Conservation (phyloP, 2,113 vertebrate genomes). For the Theristicus caerulescens region DNA sequence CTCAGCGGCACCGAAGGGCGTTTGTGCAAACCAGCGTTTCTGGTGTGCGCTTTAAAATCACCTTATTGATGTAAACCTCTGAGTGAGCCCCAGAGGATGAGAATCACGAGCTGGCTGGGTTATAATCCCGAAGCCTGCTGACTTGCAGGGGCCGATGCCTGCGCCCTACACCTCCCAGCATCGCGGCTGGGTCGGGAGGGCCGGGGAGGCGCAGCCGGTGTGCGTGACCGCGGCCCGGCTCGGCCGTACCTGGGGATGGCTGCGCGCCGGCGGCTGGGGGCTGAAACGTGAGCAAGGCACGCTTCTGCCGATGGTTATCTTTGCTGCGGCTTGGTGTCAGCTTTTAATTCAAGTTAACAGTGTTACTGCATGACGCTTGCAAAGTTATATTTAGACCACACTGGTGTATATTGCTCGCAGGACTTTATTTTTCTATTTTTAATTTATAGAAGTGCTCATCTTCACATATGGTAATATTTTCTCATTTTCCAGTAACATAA, state of each 20-base stretch:
- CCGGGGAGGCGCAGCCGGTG: too few relatives aligned
- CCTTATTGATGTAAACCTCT: neutral
- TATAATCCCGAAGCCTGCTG: neutral
- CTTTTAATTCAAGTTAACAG: neutral
- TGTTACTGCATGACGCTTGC: neutral
- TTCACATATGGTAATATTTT: neutral
- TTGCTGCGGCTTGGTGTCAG: neutral
- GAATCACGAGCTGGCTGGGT: neutral
- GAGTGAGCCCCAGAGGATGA: neutral
- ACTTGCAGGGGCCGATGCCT: neutral
- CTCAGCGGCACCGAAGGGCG: fast-evolving
- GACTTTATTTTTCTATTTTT: neutral
- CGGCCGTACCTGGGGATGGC: neutral
- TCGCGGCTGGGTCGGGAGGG: neutral
- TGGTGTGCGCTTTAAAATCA: neutral
- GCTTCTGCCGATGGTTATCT: neutral
- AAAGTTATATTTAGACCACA: neutral
- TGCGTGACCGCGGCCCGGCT: neutral
- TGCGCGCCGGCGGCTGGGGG: neutral
- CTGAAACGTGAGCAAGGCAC: fast-evolving
- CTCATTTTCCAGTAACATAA: neutral
- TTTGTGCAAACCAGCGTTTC: neutral
- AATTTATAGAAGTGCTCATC: neutral
- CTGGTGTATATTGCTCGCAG: neutral
- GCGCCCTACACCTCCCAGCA: neutral